Evolutionary conservation across 2,113 vertebrate species (phyloP).

Genomic region (Hiodon tergisus): DNA sequence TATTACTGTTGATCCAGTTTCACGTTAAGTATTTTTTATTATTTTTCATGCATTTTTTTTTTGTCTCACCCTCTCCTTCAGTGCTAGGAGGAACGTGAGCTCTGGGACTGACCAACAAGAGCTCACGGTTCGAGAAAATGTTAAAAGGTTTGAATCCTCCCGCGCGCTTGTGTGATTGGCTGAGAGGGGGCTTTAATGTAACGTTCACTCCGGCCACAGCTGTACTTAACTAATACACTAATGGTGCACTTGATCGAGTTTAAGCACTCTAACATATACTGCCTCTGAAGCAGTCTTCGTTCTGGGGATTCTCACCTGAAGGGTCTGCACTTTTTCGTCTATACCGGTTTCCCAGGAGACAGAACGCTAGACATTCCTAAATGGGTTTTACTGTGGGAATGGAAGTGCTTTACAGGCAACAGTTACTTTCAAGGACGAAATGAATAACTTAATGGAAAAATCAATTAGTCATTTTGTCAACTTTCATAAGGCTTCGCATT

Average conservation of each 20-base stretch:
- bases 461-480: neutral
- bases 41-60: too few species aligned
- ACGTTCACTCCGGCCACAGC: too few species aligned
- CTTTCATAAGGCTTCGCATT: neutral
- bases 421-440: neutral
- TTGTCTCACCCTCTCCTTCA: neutral
- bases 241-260: neutral
- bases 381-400: slow-evolving; percentile 16
- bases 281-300: slow-evolving; percentile 2
- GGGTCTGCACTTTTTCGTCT: slow-evolving; percentile 28
- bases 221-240: too few species aligned
- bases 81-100: neutral
- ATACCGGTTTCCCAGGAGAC: slow-evolving; percentile 30
- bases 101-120: neutral
- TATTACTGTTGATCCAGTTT: too few species aligned
- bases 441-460: neutral
- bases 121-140: neutral
- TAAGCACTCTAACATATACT: neutral
- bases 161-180: neutral
- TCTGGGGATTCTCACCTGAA: slow-evolving; percentile 5
- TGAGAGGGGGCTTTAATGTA: neutral
- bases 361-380: slow-evolving; percentile 13
- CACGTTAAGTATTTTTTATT: too few species aligned
- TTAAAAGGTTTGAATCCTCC: neutral
- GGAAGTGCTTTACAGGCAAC: neutral